Conservation (phyloP, 2,888 invertebrate species). For the Pteria penguin region DNA sequence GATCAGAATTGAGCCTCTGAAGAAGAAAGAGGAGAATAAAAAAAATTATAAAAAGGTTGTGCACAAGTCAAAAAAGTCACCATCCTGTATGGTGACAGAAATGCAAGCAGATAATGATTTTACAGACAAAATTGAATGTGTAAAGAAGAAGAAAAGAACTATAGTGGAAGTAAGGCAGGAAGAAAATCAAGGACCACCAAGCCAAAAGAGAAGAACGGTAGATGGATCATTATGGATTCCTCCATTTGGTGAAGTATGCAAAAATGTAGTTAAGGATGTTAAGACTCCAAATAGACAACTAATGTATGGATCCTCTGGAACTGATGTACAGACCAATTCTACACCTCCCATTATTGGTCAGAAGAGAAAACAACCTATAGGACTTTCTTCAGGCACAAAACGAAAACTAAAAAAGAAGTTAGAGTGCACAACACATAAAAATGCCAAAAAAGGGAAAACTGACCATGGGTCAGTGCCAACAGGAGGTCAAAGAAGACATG, state of each 20-base stretch:
- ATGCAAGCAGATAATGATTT: not conserved
- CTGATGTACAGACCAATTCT: not conserved
- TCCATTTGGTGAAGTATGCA: not conserved
- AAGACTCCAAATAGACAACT: no score
- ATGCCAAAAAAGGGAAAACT: not conserved
- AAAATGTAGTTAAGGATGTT: not conserved
- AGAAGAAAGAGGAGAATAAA: not conserved
- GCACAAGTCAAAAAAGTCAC: not conserved
- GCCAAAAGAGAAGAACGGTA: not conserved
- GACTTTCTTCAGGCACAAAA: slow-evolving; percentile 10
- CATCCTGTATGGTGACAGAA: not conserved
- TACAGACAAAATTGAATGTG: not conserved
- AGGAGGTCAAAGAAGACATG: not conserved
- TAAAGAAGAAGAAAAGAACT: not conserved
- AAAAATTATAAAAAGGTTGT: not conserved
- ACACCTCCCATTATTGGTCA: not conserved
- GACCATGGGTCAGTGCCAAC: no score
- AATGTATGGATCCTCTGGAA: not conserved
- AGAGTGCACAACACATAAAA: not conserved
- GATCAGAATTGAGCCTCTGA: not conserved
- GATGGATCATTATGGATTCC: not conserved
- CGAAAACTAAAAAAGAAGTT: slow-evolving; percentile 8
- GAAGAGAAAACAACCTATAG: not conserved
- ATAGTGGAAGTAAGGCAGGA: not conserved
- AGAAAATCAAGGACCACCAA: not conserved